phyloP scores from a whole-genome alignment of 2,797 vertebrate species.

The Trematomus bernacchii region DNA sequence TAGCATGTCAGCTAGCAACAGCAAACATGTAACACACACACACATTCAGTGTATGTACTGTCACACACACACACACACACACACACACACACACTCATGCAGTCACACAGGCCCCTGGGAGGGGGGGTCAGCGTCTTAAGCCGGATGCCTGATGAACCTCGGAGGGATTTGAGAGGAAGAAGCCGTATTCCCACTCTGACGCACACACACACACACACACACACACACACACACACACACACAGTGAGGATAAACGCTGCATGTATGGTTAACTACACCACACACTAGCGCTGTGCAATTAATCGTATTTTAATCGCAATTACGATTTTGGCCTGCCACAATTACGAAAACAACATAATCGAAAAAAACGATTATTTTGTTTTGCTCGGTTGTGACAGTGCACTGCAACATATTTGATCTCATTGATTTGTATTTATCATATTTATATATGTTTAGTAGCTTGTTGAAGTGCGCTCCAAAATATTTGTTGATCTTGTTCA shows the following conservation, averaged over 20 bases:
- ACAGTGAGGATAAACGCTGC: neutral
- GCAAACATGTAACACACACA: constrained; percentile 19
- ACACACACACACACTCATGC: neutral
- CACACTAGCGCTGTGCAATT: no score
- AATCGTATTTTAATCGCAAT: no score
- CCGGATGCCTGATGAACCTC: constrained; percentile 68
- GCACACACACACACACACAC: constrained; percentile 12
- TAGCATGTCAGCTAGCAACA: constrained; percentile 45
- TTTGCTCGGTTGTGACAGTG: no score
- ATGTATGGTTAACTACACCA: neutral
- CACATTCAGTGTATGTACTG: neutral
- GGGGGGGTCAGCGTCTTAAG: constrained; percentile 24
- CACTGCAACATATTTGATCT: no score
- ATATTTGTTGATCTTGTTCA: no score
- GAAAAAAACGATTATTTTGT: no score
- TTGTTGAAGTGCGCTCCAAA: no score
- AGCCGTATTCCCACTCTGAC: constrained; percentile 57
- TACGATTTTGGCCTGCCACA: no score
- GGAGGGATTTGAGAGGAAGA: constrained; percentile 69
- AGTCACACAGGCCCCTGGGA: neutral
- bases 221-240: neutral
- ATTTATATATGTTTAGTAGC: no score
- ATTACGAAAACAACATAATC: no score
- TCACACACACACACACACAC: constrained; percentile 16
- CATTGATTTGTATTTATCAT: no score